These are phyloP conservation scores for Cassiopea xamachana DNA, from an alignment of 30 jellyfish, hydroid and myxozoan species.

Conservation along the genomic window DNA sequence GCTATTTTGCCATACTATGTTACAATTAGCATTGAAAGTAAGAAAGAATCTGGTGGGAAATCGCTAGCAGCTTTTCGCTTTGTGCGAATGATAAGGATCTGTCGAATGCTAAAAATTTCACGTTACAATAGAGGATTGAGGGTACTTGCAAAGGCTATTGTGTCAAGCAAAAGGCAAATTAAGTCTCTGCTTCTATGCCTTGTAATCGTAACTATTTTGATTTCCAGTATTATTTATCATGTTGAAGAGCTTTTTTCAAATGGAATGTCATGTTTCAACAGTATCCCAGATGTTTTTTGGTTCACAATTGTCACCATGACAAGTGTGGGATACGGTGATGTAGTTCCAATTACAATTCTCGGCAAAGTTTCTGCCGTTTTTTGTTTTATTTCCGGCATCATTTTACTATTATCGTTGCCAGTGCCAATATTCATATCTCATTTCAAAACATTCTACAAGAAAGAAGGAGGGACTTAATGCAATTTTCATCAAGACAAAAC, in stretches of 20 bases:
- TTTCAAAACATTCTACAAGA: slow-evolving; percentile 40
- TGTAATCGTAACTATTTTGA: slow-evolving; percentile 40
- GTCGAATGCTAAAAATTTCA: slow-evolving; percentile 58
- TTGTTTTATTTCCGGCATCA: slow-evolving; percentile 63
- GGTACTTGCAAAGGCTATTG: slow-evolving; percentile 53
- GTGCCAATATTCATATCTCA: slow-evolving; percentile 70
- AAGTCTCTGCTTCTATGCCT: slow-evolving; percentile 63
- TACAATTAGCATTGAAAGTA: slow-evolving; percentile 1
- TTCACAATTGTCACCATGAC: slow-evolving; percentile 75
- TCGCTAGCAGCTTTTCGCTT: slow-evolving; percentile 52
- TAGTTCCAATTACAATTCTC: slow-evolving; percentile 62
- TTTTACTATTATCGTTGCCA: slow-evolving; percentile 61
- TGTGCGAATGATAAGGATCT: slow-evolving; percentile 62
- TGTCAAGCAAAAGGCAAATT: slow-evolving; percentile 50
- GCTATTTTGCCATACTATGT: slow-evolving; percentile 58
- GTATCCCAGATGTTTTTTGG: slow-evolving; percentile 80
- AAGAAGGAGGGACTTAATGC: too few relatives aligned
- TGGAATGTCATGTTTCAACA: slow-evolving; percentile 9
- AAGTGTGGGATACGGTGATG: slow-evolving; percentile 81
- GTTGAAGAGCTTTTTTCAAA: slow-evolving; percentile 43
- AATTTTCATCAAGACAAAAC: too few relatives aligned
- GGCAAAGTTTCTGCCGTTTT: slow-evolving; percentile 55
- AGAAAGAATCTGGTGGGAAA: slow-evolving; percentile 13
- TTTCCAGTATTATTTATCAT: slow-evolving; percentile 56
- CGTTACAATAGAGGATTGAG: slow-evolving; percentile 72